Evolutionary conservation across 64 coral and sea anemone species (phyloP).

Genomic region (Montipora foliosa): DNA sequence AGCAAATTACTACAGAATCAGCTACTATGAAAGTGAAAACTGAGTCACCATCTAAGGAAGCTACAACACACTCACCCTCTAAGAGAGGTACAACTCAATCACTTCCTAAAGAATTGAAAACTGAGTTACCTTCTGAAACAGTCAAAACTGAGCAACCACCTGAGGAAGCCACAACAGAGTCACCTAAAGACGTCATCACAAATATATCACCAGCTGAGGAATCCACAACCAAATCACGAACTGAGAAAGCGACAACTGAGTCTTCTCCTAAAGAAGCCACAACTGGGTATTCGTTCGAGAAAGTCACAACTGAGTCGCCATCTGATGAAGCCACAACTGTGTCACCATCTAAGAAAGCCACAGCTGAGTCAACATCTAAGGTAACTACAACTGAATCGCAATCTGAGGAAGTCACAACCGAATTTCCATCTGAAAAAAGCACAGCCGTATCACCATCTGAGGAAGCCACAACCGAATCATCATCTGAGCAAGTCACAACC

Average conservation of each 20-base stretch:
- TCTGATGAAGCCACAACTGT: neutral
- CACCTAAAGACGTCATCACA: neutral
- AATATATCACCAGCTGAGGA: neutral
- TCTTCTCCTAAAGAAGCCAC: neutral
- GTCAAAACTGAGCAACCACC: neutral
- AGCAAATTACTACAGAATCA: neutral
- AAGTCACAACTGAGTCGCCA: neutral
- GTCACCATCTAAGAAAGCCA: neutral
- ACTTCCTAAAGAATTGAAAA: neutral
- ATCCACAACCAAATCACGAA: neutral
- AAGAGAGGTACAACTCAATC: neutral
- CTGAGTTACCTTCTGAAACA: neutral
- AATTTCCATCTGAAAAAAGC: no score
- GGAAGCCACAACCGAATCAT: no score
- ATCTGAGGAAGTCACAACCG: no score
- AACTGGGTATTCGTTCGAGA: neutral
- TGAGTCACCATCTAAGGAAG: neutral
- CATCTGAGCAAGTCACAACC: no score
- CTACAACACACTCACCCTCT: neutral
- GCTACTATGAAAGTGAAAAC: neutral
- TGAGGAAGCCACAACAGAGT: neutral
- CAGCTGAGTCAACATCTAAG: neutral
- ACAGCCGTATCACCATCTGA: no score
- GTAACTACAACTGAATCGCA: neutral
- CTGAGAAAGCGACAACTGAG: neutral